Percentiles rank a stretch among this genome's conserved stretches.
These are phyloP conservation scores for Podarcis raffonei DNA, from an alignment of 2,113 vertebrate genomes.

Conservation along the genomic window DNA sequence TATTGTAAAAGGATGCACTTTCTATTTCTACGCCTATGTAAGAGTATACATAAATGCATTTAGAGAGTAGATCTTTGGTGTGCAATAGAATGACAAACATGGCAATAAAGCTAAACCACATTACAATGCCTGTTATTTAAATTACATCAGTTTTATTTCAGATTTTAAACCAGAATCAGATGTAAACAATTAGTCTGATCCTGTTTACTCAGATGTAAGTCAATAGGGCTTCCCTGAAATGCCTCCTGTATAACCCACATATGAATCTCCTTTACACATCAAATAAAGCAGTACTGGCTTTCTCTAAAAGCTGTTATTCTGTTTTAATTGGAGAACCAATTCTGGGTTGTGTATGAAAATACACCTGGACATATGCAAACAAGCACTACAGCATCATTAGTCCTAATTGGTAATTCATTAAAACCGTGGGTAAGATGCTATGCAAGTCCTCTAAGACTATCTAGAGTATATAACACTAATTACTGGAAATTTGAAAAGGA, in stretches of 20 bases:
- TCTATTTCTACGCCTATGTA: background rate
- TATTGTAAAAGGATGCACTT: background rate
- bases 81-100: background rate
- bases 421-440: too few species aligned
- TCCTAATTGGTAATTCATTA: too few species aligned
- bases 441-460: too few species aligned
- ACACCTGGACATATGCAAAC: too few species aligned
- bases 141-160: background rate
- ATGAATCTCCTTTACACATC: background rate
- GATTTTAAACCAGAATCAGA: background rate
- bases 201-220: background rate
- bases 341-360: too few species aligned
- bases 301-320: background rate
- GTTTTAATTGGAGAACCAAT: too few species aligned
- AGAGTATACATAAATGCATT: background rate
- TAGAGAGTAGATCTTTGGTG: background rate
- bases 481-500: too few species aligned
- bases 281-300: background rate
- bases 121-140: background rate
- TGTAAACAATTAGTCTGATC: background rate
- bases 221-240: background rate
- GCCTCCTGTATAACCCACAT: background rate
- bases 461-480: too few species aligned
- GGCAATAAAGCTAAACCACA: background rate
- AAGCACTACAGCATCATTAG: too few species aligned